These are phyloP conservation scores for Ischnura elegans DNA, from an alignment of 2,888 invertebrate genomes.

Conservation along the genomic window DNA sequence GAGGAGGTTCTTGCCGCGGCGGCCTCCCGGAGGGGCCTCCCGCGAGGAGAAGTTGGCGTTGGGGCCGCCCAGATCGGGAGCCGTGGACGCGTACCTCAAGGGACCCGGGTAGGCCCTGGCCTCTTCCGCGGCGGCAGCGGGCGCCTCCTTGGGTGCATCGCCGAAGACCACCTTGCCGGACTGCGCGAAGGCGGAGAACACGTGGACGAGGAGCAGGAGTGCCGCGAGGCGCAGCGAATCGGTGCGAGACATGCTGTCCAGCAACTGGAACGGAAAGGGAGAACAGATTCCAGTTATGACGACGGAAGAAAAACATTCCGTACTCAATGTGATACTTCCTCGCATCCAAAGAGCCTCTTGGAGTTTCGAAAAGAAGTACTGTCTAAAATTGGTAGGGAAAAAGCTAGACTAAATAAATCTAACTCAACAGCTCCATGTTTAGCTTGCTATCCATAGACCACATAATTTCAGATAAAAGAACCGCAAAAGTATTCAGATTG, in stretches of 20 bases:
- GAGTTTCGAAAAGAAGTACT: too few species aligned
- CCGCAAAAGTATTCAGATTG: too few species aligned
- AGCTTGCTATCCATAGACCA: too few species aligned
- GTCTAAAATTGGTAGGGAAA: too few species aligned
- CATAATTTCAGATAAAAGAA: too few species aligned
- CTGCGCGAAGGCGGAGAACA: not conserved
- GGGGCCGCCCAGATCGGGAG: slow-evolving; percentile 35
- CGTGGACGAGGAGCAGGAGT: not conserved
- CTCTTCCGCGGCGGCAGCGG: not conserved
- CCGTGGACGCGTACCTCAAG: slow-evolving; percentile 28
- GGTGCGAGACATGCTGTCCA: not conserved
- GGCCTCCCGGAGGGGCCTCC: slow-evolving; percentile 74
- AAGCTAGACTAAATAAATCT: too few species aligned
- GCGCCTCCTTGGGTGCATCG: slow-evolving; percentile 56
- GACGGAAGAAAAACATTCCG: too few species aligned
- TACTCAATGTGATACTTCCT: too few species aligned
- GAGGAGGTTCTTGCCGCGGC: slow-evolving; percentile 85
- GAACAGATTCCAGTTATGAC: too few species aligned
- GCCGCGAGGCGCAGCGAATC: not conserved
- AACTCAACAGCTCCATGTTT: too few species aligned
- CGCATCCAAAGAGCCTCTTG: too few species aligned
- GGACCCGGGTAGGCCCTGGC: slow-evolving; percentile 49
- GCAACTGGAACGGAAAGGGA: not conserved
- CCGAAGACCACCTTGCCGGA: slow-evolving; percentile 56
- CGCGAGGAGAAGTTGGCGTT: slow-evolving; percentile 13